Evolutionary conservation across 1,140 invertebrate species (phyloP).

Genomic region (Atta colombica): DNA sequence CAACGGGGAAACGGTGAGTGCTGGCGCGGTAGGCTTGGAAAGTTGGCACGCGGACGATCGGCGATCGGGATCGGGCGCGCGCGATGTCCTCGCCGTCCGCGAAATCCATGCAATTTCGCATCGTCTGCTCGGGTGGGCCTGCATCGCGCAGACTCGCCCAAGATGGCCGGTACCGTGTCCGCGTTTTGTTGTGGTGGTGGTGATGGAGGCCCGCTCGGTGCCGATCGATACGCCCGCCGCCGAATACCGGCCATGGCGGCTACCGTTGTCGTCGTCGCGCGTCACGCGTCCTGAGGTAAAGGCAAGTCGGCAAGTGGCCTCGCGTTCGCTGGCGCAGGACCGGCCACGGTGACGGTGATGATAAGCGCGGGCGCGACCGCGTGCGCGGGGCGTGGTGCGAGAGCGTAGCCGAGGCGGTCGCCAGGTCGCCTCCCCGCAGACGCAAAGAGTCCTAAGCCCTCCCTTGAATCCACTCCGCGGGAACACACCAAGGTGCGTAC

Average conservation of each 20-base stretch:
- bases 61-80: slow-evolving; percentile 52
- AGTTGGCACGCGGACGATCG: slow-evolving; percentile 43
- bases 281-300: slow-evolving; percentile 67
- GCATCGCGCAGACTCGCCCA: slow-evolving; percentile 87
- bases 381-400: slow-evolving; percentile 78
- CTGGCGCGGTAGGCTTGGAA: slow-evolving; percentile 28
- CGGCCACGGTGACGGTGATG: slow-evolving; percentile 62
- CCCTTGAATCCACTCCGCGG: slow-evolving; percentile 80
- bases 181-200: slow-evolving; percentile 78
- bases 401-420: slow-evolving; percentile 73
- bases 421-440: slow-evolving; percentile 77
- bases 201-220: slow-evolving; percentile 78
- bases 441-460: slow-evolving; percentile 73
- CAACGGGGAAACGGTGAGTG: slow-evolving; percentile 76
- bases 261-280: slow-evolving; percentile 72
- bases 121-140: slow-evolving; percentile 84
- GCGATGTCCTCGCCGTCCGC: slow-evolving; percentile 52
- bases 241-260: slow-evolving; percentile 78
- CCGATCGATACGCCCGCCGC: slow-evolving; percentile 81
- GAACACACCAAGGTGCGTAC: slow-evolving; percentile 95
- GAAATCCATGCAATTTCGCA: slow-evolving; percentile 79
- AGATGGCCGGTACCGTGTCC: slow-evolving; percentile 81
- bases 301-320: slow-evolving; percentile 49
- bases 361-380: slow-evolving; percentile 68
- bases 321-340: slow-evolving; percentile 28